Evolutionary conservation across 2,797 vertebrate genomes (phyloP).

Genomic region (Aphelocoma californica): DNA sequence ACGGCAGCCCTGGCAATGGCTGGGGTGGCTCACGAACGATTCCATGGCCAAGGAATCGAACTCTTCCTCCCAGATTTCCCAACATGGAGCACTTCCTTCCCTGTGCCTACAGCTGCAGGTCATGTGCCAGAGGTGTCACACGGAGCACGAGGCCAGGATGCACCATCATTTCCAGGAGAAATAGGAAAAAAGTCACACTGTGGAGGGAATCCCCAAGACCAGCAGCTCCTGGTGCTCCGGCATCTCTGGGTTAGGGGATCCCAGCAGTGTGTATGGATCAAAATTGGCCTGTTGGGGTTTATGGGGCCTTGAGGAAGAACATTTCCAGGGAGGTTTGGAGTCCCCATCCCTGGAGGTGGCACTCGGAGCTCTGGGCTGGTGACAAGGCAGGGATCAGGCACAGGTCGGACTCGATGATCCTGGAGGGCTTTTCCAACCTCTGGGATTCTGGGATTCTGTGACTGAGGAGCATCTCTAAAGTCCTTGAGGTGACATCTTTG

Average conservation of each 20-base stretch:
- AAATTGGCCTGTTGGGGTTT: rapidly evolving
- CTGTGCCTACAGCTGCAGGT: rapidly evolving
- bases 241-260: background rate
- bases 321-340: background rate
- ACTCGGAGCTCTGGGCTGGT: background rate
- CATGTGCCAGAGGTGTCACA: background rate
- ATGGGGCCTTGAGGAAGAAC: background rate
- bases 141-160: background rate
- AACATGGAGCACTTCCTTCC: rapidly evolving
- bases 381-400: background rate
- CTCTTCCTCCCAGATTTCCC: background rate
- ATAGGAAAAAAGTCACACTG: rapidly evolving
- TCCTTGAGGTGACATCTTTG: background rate
- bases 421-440: background rate
- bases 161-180: background rate
- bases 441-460: background rate
- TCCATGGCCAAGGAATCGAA: background rate
- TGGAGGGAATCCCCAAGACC: background rate
- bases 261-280: rapidly evolving
- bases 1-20: background rate
- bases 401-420: rapidly evolving
- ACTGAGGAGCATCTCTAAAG: background rate
- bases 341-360: background rate
- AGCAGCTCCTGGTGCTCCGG: background rate
- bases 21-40: rapidly evolving